phyloP scores from a whole-genome alignment of 2,888 invertebrate species.

The Drosophila histrio region DNA sequence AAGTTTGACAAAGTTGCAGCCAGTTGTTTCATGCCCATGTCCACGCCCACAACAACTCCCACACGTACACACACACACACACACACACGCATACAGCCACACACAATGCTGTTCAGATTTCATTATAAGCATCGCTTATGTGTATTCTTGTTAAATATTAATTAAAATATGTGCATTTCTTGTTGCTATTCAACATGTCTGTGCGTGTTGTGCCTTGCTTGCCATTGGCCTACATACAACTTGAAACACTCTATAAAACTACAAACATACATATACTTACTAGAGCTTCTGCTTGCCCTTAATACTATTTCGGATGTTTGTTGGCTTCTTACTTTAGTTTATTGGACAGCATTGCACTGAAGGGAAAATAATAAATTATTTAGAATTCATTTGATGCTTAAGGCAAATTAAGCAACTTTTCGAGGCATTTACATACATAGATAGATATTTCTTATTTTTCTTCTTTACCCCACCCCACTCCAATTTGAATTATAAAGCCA shows the following conservation, averaged over 20 bases:
- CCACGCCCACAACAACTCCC: conserved; percentile 19
- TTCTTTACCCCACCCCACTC: too few relatives aligned
- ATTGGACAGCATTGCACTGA: conserved; percentile 9
- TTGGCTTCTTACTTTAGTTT: conserved; percentile 20
- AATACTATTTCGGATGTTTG: not conserved
- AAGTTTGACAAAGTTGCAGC: conserved; percentile 64
- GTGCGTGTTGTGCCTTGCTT: conserved; percentile 4
- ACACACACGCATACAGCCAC: not conserved
- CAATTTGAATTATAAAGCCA: too few relatives aligned
- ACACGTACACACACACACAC: conserved; percentile 17
- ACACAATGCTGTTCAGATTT: conserved; percentile 46
- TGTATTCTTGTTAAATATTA: conserved; percentile 81
- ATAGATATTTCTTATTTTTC: too few relatives aligned
- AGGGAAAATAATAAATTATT: not conserved
- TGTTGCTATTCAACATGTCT: conserved; percentile 28
- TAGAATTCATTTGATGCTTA: too few relatives aligned
- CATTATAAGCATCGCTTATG: conserved; percentile 65
- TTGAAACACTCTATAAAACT: conserved; percentile 4
- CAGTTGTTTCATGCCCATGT: conserved; percentile 35
- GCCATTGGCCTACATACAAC: conserved; percentile 9
- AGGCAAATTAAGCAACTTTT: too few relatives aligned
- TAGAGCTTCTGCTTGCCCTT: not conserved
- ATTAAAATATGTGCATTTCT: conserved; percentile 73
- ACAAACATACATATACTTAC: not conserved
- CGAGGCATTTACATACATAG: too few relatives aligned